Evolutionary conservation across 2,113 vertebrate species (phyloP).

Genomic region (Microtus richardsoni): DNA sequence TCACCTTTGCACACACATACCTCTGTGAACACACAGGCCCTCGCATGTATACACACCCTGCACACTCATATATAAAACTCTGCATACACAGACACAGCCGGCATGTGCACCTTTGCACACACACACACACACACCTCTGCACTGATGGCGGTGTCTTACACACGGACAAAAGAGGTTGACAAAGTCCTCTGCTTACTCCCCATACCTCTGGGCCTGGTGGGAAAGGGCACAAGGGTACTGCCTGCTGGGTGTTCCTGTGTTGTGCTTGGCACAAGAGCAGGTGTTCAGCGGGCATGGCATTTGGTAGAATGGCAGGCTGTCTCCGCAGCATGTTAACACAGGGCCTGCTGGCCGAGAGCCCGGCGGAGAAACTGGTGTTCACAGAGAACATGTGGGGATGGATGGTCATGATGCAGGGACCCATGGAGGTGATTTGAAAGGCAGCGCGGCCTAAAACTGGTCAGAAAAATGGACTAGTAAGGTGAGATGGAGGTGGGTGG

Average conservation of each 20-base stretch:
- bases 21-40: not conserved
- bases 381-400: not conserved
- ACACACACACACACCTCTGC: not conserved
- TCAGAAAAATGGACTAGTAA: not conserved
- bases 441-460: accelerated
- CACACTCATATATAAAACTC: too few relatives aligned
- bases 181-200: accelerated
- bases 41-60: not conserved
- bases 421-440: not conserved
- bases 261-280: not conserved
- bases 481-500: too few relatives aligned
- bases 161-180: accelerated
- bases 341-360: not conserved
- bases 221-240: not conserved
- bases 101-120: not conserved
- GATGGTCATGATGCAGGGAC: not conserved
- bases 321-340: accelerated
- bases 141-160: not conserved
- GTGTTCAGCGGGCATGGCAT: not conserved
- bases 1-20: not conserved
- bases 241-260: not conserved
- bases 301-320: not conserved
- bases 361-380: not conserved
- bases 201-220: accelerated
- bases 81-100: not conserved